These are phyloP conservation scores for Xanthia icteritia DNA, from an alignment of 2,888 invertebrate species.

Conservation along the genomic window DNA sequence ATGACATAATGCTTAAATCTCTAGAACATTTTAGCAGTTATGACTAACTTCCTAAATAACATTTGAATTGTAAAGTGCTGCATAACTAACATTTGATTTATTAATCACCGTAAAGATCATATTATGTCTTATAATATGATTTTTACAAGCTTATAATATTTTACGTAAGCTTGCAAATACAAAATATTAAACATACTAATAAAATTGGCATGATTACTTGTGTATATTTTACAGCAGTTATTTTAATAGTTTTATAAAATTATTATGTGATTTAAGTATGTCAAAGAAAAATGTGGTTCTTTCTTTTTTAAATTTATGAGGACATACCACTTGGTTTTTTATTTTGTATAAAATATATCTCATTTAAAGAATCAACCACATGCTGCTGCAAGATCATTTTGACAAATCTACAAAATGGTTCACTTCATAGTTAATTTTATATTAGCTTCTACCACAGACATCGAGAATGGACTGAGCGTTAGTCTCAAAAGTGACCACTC, in stretches of 20 bases:
- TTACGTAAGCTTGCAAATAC: conserved; percentile 28
- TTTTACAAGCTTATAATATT: conserved; percentile 21
- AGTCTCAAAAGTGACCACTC: neutral
- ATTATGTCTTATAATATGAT: neutral
- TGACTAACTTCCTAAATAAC: conserved; percentile 22
- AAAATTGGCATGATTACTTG: conserved; percentile 54
- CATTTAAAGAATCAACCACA: conserved; percentile 47
- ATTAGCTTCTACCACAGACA: conserved; percentile 32
- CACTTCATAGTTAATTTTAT: conserved; percentile 29
- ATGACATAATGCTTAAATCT: conserved; percentile 22
- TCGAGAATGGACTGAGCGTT: neutral
- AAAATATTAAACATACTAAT: conserved; percentile 8
- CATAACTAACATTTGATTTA: conserved; percentile 26
- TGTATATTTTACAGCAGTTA: conserved; percentile 28
- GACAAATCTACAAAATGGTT: conserved; percentile 17
- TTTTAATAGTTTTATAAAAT: conserved; percentile 12
- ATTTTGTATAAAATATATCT: neutral
- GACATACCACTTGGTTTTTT: neutral
- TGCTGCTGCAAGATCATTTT: conserved; percentile 15
- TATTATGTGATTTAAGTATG: conserved; percentile 9
- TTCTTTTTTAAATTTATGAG: conserved; percentile 43
- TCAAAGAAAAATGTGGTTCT: conserved; percentile 18
- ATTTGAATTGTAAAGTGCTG: conserved; percentile 33
- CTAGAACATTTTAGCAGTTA: neutral
- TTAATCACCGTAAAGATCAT: conserved; percentile 16